Evolutionary conservation across 35 echinoderm and acorn worm species (phyloP).

Genomic region (Chiridota heheva): DNA sequence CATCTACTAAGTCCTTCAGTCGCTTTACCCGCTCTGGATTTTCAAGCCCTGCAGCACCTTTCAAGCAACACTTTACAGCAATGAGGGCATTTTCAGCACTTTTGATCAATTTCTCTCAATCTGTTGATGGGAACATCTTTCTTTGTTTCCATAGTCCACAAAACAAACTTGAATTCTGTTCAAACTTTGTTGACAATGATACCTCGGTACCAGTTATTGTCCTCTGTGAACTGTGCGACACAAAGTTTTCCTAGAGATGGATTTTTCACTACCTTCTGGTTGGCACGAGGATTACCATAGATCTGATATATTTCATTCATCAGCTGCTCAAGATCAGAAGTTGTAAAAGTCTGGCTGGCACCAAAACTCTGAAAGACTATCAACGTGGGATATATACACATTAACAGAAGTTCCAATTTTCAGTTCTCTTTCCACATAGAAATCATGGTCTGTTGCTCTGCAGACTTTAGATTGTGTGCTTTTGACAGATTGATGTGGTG

Average conservation of each 20-base stretch:
- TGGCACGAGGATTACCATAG: neutral
- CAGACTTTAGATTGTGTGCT: neutral
- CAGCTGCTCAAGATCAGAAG: slow-evolving; percentile 18
- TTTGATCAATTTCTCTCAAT: slow-evolving; percentile 53
- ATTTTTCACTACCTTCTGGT: slow-evolving; percentile 15
- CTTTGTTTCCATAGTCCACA: slow-evolving; percentile 84
- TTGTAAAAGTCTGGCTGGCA: slow-evolving; percentile 68
- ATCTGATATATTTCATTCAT: slow-evolving; percentile 44
- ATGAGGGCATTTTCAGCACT: slow-evolving; percentile 64
- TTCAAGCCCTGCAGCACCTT: slow-evolving; percentile 44
- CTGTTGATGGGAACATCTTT: slow-evolving; percentile 42
- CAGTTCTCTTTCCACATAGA: slow-evolving; percentile 35
- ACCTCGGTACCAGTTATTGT: slow-evolving; percentile 81
- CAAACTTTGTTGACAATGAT: slow-evolving; percentile 40
- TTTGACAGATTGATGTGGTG: too few species aligned
- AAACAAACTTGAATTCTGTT: slow-evolving; percentile 43
- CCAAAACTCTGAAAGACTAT: slow-evolving; percentile 63
- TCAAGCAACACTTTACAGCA: slow-evolving; percentile 75
- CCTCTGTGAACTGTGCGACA: slow-evolving; percentile 68
- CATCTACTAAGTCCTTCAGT: slow-evolving; percentile 49
- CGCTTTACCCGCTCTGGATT: slow-evolving; percentile 20
- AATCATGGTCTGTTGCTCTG: too few species aligned
- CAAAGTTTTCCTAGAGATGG: slow-evolving; percentile 61
- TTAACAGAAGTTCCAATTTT: slow-evolving; percentile 25
- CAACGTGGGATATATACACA: slow-evolving; percentile 73